phyloP scores from a whole-genome alignment of 2,888 invertebrate genomes.

The Synergus umbraculus region DNA sequence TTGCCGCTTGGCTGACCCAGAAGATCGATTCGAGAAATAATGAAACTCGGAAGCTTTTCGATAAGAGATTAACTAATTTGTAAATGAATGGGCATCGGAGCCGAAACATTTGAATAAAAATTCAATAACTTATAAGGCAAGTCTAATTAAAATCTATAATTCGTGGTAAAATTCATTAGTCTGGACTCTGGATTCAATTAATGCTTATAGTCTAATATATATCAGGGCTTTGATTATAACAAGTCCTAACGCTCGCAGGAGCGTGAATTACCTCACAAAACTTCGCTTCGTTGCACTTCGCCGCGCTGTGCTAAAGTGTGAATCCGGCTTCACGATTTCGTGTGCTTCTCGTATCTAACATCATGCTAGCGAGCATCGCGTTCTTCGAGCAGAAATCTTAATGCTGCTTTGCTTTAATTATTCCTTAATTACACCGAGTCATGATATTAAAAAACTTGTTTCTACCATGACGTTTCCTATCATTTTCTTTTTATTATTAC shows the following conservation, averaged over 20 bases:
- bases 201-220: neutral
- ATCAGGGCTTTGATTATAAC: neutral
- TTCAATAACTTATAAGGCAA: neutral
- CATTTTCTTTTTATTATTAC: neutral
- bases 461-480: slow-evolving; percentile 18
- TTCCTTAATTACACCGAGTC: slow-evolving; percentile 13
- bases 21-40: neutral
- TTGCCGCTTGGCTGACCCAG: neutral
- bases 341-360: slow-evolving; percentile 5
- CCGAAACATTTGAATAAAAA: neutral
- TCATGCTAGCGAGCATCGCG: slow-evolving; percentile 27
- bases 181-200: neutral
- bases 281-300: slow-evolving; percentile 32
- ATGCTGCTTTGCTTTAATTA: slow-evolving; percentile 29
- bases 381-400: slow-evolving; percentile 20
- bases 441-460: slow-evolving; percentile 28
- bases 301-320: slow-evolving; percentile 34
- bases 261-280: slow-evolving; percentile 28
- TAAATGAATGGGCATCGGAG: neutral
- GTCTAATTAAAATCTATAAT: neutral
- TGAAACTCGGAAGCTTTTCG: neutral
- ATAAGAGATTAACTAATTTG: neutral
- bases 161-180: neutral
- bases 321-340: slow-evolving; percentile 34
- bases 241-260: slow-evolving; percentile 1